A percentile compares a stretch with the other conserved stretches of the same genome.
Conservation (phyloP, 2,888 invertebrate genomes). For the Eilema caniola region DNA sequence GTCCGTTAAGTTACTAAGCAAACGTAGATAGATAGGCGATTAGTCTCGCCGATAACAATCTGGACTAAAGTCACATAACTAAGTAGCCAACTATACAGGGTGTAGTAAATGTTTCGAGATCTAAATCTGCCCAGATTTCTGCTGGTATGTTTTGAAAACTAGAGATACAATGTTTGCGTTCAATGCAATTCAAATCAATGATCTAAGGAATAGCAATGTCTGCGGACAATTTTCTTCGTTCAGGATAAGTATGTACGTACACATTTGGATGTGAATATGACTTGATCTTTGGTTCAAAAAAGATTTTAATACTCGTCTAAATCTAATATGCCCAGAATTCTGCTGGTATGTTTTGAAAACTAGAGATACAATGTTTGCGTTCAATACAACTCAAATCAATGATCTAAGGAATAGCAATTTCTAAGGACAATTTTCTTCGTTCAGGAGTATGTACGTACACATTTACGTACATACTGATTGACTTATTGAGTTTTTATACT, state of each 20-base stretch:
- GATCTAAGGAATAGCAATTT: neutral
- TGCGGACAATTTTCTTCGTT: neutral
- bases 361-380: neutral
- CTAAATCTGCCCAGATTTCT: conserved; percentile 6
- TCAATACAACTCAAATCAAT: neutral
- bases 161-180: neutral
- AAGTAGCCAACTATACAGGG: conserved; percentile 47
- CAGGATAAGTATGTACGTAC: too few species aligned
- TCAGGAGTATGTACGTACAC: too few species aligned
- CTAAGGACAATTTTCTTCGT: neutral
- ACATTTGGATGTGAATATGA: too few species aligned
- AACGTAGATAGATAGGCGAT: conserved; percentile 69
- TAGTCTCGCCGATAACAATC: conserved; percentile 73
- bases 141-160: neutral
- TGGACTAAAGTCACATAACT: conserved; percentile 55
- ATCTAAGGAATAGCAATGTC: neutral
- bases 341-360: neutral
- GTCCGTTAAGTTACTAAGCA: conserved; percentile 59
- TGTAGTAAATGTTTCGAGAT: conserved; percentile 25
- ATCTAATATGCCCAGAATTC: conserved; percentile 11
- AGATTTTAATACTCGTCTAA: too few species aligned
- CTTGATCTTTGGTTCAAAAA: too few species aligned
- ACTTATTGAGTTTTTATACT: too few species aligned
- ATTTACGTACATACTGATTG: too few species aligned
- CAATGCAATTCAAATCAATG: neutral